Percentiles rank a stretch among this genome's conserved stretches.
These are phyloP conservation scores for Agriopis marginaria DNA, from an alignment of 2,888 invertebrate species.

Conservation along the genomic window DNA sequence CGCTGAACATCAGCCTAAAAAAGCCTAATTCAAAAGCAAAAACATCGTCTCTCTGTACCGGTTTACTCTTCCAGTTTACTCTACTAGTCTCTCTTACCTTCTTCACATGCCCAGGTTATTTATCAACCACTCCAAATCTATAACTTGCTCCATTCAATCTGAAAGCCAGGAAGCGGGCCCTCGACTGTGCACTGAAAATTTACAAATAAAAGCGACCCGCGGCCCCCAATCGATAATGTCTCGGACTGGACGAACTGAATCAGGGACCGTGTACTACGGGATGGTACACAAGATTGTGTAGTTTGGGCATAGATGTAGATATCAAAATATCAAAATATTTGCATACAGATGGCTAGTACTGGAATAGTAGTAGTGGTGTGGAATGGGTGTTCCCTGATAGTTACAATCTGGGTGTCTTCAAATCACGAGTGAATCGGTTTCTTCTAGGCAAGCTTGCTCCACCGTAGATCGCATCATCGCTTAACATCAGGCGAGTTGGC, in stretches of 20 bases:
- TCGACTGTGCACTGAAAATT: slow-evolving; percentile 46
- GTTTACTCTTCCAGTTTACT: background rate
- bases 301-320: background rate
- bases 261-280: slow-evolving; percentile 45
- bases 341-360: too few species aligned
- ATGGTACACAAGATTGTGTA: slow-evolving; percentile 11
- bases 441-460: too few species aligned
- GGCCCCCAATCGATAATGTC: slow-evolving; percentile 67
- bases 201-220: slow-evolving; percentile 53
- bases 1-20: background rate
- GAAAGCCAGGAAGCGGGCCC: slow-evolving; percentile 42
- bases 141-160: slow-evolving; percentile 42
- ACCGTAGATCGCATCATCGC: too few species aligned
- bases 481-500: too few species aligned
- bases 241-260: slow-evolving; percentile 69
- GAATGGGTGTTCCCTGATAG: too few species aligned
- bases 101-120: slow-evolving; percentile 17
- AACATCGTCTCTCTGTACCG: background rate
- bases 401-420: too few species aligned
- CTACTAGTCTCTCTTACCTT: background rate
- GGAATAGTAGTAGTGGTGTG: too few species aligned
- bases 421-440: too few species aligned
- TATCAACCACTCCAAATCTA: slow-evolving; percentile 31
- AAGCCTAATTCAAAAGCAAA: background rate
- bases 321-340: too few species aligned